phyloP scores from a whole-genome alignment of 2,888 invertebrate genomes.

The Drosophila sordidula region DNA sequence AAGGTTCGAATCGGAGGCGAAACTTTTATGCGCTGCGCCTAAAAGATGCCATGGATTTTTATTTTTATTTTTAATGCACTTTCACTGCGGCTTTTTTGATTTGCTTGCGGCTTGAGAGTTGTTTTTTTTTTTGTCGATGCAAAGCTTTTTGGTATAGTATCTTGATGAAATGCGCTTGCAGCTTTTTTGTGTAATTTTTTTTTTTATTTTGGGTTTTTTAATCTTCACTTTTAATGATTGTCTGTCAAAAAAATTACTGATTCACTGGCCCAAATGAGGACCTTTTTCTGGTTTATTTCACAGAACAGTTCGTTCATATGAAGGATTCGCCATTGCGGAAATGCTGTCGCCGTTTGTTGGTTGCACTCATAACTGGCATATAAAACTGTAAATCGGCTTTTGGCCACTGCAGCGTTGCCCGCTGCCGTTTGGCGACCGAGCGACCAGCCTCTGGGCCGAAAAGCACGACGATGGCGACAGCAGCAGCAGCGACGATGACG shows the following conservation, averaged over 20 bases:
- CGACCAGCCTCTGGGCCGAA: constrained; percentile 79
- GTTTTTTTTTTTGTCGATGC: neutral
- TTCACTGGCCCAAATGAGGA: neutral
- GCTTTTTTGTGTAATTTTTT: neutral
- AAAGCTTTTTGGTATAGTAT: constrained; percentile 10
- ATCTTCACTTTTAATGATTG: constrained; percentile 8
- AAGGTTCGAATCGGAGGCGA: constrained; percentile 33
- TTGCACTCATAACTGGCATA: constrained; percentile 78
- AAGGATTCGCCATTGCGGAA: constrained; percentile 65
- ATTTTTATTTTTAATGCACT: constrained; percentile 28
- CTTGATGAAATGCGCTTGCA: neutral
- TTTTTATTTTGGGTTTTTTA: constrained; percentile 1
- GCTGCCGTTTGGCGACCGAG: constrained; percentile 69
- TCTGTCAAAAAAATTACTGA: neutral
- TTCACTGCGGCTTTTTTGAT: constrained; percentile 50
- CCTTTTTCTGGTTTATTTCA: constrained; percentile 18
- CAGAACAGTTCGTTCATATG: constrained; percentile 24
- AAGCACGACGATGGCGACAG: constrained; percentile 68
- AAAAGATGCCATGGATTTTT: constrained; percentile 71
- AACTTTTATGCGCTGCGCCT: constrained; percentile 70
- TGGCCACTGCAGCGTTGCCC: constrained; percentile 69
- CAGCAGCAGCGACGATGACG: constrained; percentile 34
- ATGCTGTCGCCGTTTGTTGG: constrained; percentile 69
- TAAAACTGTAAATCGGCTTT: constrained; percentile 81
- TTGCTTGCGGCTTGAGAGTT: constrained; percentile 17